A percentile compares a stretch with the other conserved stretches of the same genome.
phyloP scores from a whole-genome alignment of 2,888 invertebrate species.

The Scrobipalpa atriplicella region DNA sequence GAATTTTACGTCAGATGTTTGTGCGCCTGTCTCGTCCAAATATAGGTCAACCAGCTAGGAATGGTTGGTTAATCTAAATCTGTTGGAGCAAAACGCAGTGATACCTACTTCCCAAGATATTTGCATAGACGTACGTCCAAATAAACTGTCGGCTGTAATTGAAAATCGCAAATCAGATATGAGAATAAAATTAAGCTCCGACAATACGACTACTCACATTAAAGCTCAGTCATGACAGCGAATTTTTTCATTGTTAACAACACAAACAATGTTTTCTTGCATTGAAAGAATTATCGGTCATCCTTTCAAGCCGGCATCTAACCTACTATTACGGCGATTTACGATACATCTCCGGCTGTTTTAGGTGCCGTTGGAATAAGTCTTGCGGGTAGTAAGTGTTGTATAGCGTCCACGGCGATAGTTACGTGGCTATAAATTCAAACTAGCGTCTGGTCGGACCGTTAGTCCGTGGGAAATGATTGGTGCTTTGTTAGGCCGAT shows the following conservation, averaged over 20 bases:
- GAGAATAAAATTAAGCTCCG: neutral
- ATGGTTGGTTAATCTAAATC: neutral
- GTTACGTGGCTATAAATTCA: conserved; percentile 72
- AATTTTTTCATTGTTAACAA: conserved; percentile 61
- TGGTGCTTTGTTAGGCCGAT: conserved; percentile 81
- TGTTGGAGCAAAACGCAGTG: neutral
- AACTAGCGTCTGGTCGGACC: conserved; percentile 70
- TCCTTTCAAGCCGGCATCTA: conserved; percentile 78
- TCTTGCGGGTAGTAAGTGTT: conserved; percentile 54
- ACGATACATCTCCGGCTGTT: conserved; percentile 62
- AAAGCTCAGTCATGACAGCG: conserved; percentile 60
- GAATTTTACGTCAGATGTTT: neutral
- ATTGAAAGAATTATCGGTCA: conserved; percentile 79
- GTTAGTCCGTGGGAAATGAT: conserved; percentile 82
- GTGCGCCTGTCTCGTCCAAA: neutral
- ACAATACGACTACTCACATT: neutral
- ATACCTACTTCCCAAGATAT: neutral
- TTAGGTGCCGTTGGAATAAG: conserved; percentile 50
- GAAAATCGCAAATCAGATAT: neutral
- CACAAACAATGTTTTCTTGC: conserved; percentile 75
- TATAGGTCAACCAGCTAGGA: neutral
- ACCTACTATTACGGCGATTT: conserved; percentile 47
- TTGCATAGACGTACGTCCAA: neutral
- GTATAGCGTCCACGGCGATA: conserved; percentile 57
- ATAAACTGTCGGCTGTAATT: neutral